Evolutionary conservation across 1,140 invertebrate genomes (phyloP), one percentile per base, ranked within the genome.

Genomic region (Whitmania pigra): DNA sequence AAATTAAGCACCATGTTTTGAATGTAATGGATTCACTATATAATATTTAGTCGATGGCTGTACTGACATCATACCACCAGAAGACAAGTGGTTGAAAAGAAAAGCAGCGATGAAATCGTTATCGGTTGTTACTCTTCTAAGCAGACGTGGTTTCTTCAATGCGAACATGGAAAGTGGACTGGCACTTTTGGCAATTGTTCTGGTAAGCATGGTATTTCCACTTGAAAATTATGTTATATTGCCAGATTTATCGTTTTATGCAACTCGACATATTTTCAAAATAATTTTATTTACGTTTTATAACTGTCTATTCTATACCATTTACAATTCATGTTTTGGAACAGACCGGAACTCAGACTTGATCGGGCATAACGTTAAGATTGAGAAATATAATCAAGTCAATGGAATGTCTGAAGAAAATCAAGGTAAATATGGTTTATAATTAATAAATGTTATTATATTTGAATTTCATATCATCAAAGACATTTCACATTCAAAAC

Each of bases 61-160:
- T 31, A 0, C 9, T 3, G 67, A 68, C 67, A 68, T 68, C 7
- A 31, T 68, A 22, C 67, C 25, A 0, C 69, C 69, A 4, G 69
- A 71, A 55, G 43, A 71, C 22, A 22, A 49, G 0, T 71, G 69
- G 69, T 25, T 71, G 57, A 63, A 63, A n/a, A 25, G 57, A n/a
- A 63, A 3, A 25, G n/a, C n/a, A 63, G 20, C 13, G 29, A 63
- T 15, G 57, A 25, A 4, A 63, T 63, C 20, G 57, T 63, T 17
- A 63, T 63, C 13, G 57, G 57, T 6, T 63, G 57, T 31, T 63
- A 63, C 17, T 63, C 57, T 9, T 27, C 22, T 15, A 25, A 25
- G 11, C 57, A 63, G 53, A 53, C 2, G 0, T 71, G 69, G 69
- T 43, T 15, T 20, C 69, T 71, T 7, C 2, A 15, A 9, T 71